These are phyloP conservation scores for Phalloptychus januarius DNA, from an alignment of 2,797 vertebrate species.

Conservation along the genomic window DNA sequence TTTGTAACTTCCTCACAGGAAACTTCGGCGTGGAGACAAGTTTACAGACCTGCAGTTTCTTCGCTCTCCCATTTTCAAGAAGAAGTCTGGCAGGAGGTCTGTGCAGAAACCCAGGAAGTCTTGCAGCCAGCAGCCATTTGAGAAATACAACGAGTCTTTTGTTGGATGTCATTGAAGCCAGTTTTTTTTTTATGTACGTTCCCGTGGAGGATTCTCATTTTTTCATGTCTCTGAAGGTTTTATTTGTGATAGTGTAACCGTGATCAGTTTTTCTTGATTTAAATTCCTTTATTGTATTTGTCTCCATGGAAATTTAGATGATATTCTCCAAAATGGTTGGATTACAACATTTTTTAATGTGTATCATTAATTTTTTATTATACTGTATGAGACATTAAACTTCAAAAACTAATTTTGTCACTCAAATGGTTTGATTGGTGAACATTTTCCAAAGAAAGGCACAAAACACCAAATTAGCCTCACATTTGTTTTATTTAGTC, in stretches of 20 bases:
- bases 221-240: background rate
- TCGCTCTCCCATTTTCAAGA: slow-evolving; percentile 91
- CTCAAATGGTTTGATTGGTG: background rate
- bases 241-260: slow-evolving; percentile 13
- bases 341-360: background rate
- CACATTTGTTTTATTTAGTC: slow-evolving; percentile 78
- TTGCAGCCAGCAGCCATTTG: slow-evolving; percentile 60
- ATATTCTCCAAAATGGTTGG: background rate
- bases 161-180: slow-evolving; percentile 76
- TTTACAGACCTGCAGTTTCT: slow-evolving; percentile 91
- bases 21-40: slow-evolving; percentile 93
- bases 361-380: slow-evolving; percentile 5
- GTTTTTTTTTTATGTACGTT: background rate
- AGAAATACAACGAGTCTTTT: slow-evolving; percentile 85
- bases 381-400: slow-evolving; percentile 31
- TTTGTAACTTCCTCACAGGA: slow-evolving; percentile 75
- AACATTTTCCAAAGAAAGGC: slow-evolving; percentile 2
- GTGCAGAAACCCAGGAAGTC: slow-evolving; percentile 68
- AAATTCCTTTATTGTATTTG: background rate
- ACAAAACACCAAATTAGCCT: slow-evolving; percentile 44
- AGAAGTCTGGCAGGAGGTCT: slow-evolving; percentile 60
- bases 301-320: slow-evolving; percentile 1
- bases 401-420: background rate
- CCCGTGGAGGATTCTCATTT: no score
- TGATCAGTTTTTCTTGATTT: slow-evolving; percentile 6